Evolutionary conservation across 2,888 invertebrate species (phyloP), one percentile per base, ranked within the genome.

Genomic region (Sesia bembeciformis): DNA sequence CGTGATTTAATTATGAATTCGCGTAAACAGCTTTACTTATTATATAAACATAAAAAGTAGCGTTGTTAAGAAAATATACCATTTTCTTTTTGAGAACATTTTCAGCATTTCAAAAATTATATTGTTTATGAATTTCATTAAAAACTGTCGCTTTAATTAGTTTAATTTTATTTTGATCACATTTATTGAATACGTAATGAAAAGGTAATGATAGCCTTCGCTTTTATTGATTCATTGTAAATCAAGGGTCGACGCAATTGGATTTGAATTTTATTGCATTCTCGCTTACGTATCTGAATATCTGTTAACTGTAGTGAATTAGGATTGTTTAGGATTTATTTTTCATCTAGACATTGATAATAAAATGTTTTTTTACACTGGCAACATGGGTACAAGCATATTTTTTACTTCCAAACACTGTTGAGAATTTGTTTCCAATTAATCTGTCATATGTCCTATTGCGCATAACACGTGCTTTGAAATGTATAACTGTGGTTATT

Each of bases 191-290:
- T 78, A 72, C 76, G 80, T 72, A 78, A 79, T 88, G 86, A 88
- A 87, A n/a, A n/a, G n/a, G n/a, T n/a, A n/a, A n/a, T n/a, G n/a
- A n/a, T n/a, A n/a, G n/a, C n/a, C n/a, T n/a, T n/a, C n/a, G n/a
- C n/a, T n/a, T n/a, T n/a, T n/a, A 86, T 87, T 85, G 86, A 84
- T 84, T 81, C 84, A 77, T 78, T 83, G 85, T 88, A 88, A 88
- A 88, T 87, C 84, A 86, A 80, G 77, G 70, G 79, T 80, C 79
- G 77, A 78, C 70, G 78, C 84, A 81, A 86, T 88, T 85, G 83
- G 80, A 85, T 87, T 84, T 81, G 70, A 78, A 78, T 84, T 86
- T 86, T 87, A 87, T 86, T 81, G 76, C 74, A 78, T 73, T 76
- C 73, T 71, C 75, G 72, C 71, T 65, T 70, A 50, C 40, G 5